phyloP scores from a whole-genome alignment of 2,888 invertebrate species.

The Parnassius glacialis region DNA sequence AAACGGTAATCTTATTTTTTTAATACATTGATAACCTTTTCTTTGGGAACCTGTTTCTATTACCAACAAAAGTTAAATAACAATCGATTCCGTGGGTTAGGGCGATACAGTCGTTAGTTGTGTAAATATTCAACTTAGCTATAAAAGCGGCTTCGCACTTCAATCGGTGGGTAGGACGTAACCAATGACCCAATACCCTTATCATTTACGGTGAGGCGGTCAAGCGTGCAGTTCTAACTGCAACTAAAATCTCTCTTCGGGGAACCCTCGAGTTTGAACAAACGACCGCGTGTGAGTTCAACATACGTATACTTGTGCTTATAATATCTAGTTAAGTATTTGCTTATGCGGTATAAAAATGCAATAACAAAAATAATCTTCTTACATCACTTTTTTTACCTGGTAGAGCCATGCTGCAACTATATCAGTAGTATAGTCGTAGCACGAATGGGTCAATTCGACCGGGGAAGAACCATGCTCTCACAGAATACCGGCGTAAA shows the following conservation, averaged over 20 bases:
- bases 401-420: no score
- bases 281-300: slow-evolving; percentile 26
- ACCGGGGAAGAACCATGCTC: no score
- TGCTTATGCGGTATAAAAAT: not conserved
- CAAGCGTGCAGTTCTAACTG: slow-evolving; percentile 32
- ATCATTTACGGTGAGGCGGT: slow-evolving; percentile 36
- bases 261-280: slow-evolving; percentile 29
- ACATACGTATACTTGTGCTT: slow-evolving; percentile 13
- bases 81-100: slow-evolving; percentile 52
- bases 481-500: no score
- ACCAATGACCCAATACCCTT: slow-evolving; percentile 57
- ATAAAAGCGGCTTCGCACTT: slow-evolving; percentile 57
- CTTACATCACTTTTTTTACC: not conserved
- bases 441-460: no score
- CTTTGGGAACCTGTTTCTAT: slow-evolving; percentile 10
- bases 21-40: slow-evolving; percentile 2
- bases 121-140: slow-evolving; percentile 69
- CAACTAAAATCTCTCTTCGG: slow-evolving; percentile 32
- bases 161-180: slow-evolving; percentile 58
- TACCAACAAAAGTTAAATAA: slow-evolving; percentile 35
- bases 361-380: not conserved
- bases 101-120: slow-evolving; percentile 60
- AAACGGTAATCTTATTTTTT: slow-evolving; percentile 24
- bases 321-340: slow-evolving; percentile 32
- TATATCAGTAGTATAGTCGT: no score